Evolutionary conservation across 2,113 vertebrate species (phyloP), one percentile per base, ranked within the genome.

Genomic region (Eira barbara): DNA sequence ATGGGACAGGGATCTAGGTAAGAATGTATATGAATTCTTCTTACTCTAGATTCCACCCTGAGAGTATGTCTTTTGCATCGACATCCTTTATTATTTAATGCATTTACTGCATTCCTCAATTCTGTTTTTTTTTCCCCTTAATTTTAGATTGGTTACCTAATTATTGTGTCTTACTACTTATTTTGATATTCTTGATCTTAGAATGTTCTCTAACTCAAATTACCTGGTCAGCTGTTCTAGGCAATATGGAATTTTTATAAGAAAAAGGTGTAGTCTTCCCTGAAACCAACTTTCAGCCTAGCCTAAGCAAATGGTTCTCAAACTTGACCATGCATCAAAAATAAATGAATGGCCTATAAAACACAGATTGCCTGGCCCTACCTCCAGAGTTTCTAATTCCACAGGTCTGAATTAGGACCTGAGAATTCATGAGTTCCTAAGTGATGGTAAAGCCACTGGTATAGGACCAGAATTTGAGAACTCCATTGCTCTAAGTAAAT

Each of bases 351-450:
- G 17, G 8, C 10, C 65, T 63, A 3, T 78, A 47, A 71, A 73
- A 42, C 2, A 45, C 27, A 39, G 17, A 9, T 59, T 67, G 4
- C 11, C 1, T 3, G 27, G 9, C 6, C 7, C 2, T 15, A 69
- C 11, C 9, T 36, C 4, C 14, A 34, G 34, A 85, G 20, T 69
- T 85, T 85, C 29, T 88, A 42, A 69, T 36, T 36, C 7, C 20
- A 20, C 39, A 34, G 10, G 29, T 6, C 9, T 80, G 10, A 59
- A 63, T 59, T 31, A 94, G 8, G 14, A 15, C 34, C 57, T 89
- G 14, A 82, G 4, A 7, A 71, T 73, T 57, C 34, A 31, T 12
- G 63, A 83, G 31, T 65, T 93, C 8, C 20, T 11, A 36, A 0
- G 14, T 55, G n/a, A 84, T 13, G 55, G 0, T 93, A 47, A 74